Percentiles rank a stretch among this genome's conserved stretches.
These are phyloP conservation scores for Leptopilina boulardi DNA, from an alignment of 1,140 invertebrate species.

Conservation along the genomic window DNA sequence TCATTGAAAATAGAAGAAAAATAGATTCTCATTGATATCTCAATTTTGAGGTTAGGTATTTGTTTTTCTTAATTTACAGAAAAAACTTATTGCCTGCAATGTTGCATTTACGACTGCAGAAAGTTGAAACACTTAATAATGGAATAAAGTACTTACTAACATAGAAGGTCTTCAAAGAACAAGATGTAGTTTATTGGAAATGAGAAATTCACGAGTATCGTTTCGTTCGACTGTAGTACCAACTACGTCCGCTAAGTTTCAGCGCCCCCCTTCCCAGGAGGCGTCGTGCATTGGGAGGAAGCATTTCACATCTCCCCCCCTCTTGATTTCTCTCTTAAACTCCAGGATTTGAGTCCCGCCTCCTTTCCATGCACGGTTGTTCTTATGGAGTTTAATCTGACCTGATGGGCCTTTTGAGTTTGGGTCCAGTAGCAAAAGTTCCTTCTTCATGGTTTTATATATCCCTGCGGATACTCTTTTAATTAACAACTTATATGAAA, in stretches of 20 bases:
- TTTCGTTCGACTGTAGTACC: slow-evolving; percentile 68
- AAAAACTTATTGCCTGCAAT: background rate
- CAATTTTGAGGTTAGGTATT: slow-evolving; percentile 68
- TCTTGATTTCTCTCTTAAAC: slow-evolving; percentile 37
- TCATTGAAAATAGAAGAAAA: background rate
- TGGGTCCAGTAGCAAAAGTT: background rate
- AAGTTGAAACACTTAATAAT: background rate
- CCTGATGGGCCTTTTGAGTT: background rate
- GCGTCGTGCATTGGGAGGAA: slow-evolving; percentile 26
- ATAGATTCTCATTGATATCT: background rate
- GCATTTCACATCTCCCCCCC: slow-evolving; percentile 5
- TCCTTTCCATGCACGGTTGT: slow-evolving; percentile 47
- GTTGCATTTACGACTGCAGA: slow-evolving; percentile 21
- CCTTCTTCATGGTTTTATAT: background rate
- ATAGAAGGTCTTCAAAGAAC: background rate
- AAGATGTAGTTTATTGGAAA: slow-evolving; percentile 43
- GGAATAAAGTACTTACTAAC: slow-evolving; percentile 48
- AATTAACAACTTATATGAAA: background rate
- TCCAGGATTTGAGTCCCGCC: slow-evolving; percentile 47
- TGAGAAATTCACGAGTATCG: slow-evolving; percentile 67
- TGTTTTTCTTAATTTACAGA: background rate
- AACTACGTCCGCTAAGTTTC: slow-evolving; percentile 42
- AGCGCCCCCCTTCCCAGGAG: slow-evolving; percentile 17
- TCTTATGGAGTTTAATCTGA: slow-evolving; percentile 32
- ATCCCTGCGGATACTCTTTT: background rate